Percentiles rank a stretch among this genome's conserved stretches.
Evolutionary conservation across 2,888 invertebrate genomes (phyloP).

Genomic region (Vesta saturnalis): DNA sequence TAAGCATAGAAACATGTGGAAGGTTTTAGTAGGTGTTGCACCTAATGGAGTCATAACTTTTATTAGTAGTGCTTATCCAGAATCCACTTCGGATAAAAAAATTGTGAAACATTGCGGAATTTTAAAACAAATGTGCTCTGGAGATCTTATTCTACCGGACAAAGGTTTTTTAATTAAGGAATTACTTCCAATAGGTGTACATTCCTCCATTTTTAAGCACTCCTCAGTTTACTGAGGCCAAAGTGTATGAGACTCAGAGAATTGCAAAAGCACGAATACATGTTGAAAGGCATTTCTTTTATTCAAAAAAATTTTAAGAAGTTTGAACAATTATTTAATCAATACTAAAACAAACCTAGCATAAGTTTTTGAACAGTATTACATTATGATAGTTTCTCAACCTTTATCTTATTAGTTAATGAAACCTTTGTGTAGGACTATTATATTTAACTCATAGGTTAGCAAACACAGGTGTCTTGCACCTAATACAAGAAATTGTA

Average conservation of each 20-base stretch:
- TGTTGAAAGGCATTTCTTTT: too few species aligned
- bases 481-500: too few species aligned
- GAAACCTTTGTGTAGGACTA: too few species aligned
- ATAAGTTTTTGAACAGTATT: too few species aligned
- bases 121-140: conserved; percentile 36
- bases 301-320: too few species aligned
- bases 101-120: conserved; percentile 39
- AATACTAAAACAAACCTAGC: too few species aligned
- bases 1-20: conserved; percentile 24
- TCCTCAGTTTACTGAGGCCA: conserved; percentile 38
- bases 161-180: conserved; percentile 46
- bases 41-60: conserved; percentile 45
- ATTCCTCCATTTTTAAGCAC: conserved; percentile 44
- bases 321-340: too few species aligned
- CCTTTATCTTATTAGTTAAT: too few species aligned
- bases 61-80: conserved; percentile 11
- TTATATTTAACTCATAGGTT: too few species aligned
- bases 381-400: too few species aligned
- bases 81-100: conserved; percentile 20
- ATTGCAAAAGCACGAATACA: background rate
- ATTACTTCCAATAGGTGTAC: conserved; percentile 41
- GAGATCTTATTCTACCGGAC: conserved; percentile 45
- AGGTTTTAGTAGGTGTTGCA: conserved; percentile 46
- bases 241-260: too few species aligned
- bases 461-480: too few species aligned